These are phyloP conservation scores for Clarias magur DNA, from an alignment of 2,113 vertebrate species.

Conservation along the genomic window DNA sequence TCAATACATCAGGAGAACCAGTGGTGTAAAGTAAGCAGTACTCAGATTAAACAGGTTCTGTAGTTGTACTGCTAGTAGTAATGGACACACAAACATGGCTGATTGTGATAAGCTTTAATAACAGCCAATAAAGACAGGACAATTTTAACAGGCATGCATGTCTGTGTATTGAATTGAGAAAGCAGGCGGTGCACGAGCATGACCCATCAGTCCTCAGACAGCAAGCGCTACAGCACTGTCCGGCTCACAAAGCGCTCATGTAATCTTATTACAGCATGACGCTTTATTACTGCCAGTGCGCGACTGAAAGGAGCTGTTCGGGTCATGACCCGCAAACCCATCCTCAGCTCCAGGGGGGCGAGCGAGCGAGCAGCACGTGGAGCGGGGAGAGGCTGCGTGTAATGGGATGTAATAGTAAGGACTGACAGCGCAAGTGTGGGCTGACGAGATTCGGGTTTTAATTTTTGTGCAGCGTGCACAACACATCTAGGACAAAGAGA, in stretches of 20 bases:
- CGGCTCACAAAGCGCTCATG: constrained; percentile 34
- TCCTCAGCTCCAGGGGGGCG: not conserved
- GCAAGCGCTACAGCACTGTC: constrained; percentile 5
- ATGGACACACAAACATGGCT: not conserved
- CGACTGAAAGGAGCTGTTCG: constrained; percentile 19
- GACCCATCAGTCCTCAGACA: constrained; percentile 20
- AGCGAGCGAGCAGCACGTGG: not conserved
- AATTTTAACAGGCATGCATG: not conserved
- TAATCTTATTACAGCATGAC: constrained; percentile 44
- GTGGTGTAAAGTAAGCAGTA: not conserved
- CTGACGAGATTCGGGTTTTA: constrained; percentile 3
- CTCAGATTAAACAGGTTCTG: no score
- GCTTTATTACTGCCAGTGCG: constrained; percentile 25
- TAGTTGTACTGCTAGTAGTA: not conserved
- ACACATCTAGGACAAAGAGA: constrained; percentile 22
- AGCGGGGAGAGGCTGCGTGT: not conserved
- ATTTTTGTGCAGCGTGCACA: not conserved
- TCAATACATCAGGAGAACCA: not conserved
- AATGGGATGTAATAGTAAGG: constrained; percentile 11
- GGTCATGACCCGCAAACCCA: constrained; percentile 31
- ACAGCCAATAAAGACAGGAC: not conserved
- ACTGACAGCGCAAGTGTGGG: constrained; percentile 10
- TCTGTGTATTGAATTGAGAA: not conserved
- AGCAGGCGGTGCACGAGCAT: not conserved
- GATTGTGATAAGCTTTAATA: not conserved